Conservation (phyloP, 2,113 vertebrate genomes). For the Xenopus tropicalis region UCB_Xtro_10.0 CM004446.2:117190501-117191000, state of each 20-base stretch:
- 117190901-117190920: background rate
- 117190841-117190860: conserved; percentile 3
- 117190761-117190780: background rate
- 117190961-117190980: background rate
- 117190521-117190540: too few relatives aligned
- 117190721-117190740: background rate
- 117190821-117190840: background rate
- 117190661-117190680: background rate
- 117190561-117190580: too few relatives aligned
- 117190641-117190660: too few relatives aligned
- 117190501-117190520: too few relatives aligned
- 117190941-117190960: background rate
- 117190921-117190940: conserved; percentile 2
- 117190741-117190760: conserved; percentile 1
- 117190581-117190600: too few relatives aligned
- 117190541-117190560: too few relatives aligned
- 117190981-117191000: background rate
- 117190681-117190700: background rate
- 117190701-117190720: background rate
- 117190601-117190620: too few relatives aligned
- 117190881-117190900: conserved; percentile 1
- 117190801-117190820: background rate
- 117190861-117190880: background rate
- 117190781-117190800: background rate
- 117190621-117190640: too few relatives aligned